phyloP scores from a whole-genome alignment of 2,888 invertebrate genomes.

The Beris chalybata region DNA sequence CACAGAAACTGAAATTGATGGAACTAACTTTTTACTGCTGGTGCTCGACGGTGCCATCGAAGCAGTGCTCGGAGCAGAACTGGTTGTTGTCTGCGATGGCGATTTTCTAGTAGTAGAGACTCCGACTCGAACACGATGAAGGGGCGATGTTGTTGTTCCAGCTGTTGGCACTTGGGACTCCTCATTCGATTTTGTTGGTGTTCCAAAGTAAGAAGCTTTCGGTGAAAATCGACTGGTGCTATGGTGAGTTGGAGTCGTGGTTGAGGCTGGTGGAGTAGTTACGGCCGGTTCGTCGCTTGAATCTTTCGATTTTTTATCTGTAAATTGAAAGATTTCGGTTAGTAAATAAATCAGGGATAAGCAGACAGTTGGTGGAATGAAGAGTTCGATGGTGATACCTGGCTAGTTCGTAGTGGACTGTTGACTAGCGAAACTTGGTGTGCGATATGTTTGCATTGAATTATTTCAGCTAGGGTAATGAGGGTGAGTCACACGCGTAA shows the following conservation, averaged over 20 bases:
- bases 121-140: slow-evolving; percentile 29
- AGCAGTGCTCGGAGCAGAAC: slow-evolving; percentile 1
- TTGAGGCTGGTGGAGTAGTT: neutral
- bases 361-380: neutral
- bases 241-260: slow-evolving; percentile 9
- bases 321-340: slow-evolving; percentile 6
- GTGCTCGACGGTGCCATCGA: slow-evolving; percentile 34
- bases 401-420: slow-evolving; percentile 2
- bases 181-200: neutral
- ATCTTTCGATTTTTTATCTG: slow-evolving; percentile 32
- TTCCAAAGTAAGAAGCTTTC: neutral
- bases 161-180: slow-evolving; percentile 19
- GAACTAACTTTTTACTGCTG: slow-evolving; percentile 44
- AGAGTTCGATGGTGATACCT: neutral
- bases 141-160: slow-evolving; percentile 13
- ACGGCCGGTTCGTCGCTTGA: slow-evolving; percentile 17
- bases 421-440: slow-evolving; percentile 6
- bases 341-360: neutral
- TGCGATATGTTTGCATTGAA: neutral
- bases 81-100: slow-evolving; percentile 8
- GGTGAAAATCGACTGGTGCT: slow-evolving; percentile 30
- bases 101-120: slow-evolving; percentile 31
- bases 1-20: slow-evolving; percentile 49
- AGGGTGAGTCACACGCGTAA: neutral
- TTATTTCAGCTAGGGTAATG: slow-evolving; percentile 5